Base-by-base conservation (phyloP, 2,888 invertebrate species). In the Minunthozetes semirufus region DNA sequence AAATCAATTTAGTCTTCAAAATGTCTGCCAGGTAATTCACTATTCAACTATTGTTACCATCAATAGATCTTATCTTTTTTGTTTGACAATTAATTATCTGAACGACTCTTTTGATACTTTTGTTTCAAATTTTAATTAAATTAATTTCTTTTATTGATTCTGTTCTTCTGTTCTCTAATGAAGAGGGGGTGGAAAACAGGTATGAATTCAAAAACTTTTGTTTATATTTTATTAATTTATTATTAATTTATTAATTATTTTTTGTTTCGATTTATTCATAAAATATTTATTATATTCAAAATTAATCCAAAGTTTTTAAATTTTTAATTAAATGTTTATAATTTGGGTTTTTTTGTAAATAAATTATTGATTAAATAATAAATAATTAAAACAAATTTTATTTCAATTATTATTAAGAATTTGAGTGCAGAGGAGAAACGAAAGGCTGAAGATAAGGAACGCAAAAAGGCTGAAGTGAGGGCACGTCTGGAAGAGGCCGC, bases 401-500 rank as follows among this genome's bases (percentile, higher is more conserved):
- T 48, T 17, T 48, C 8, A 56, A 56, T 19, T 17, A 56, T 56
- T n/a, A 53, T 53, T 8, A 59, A 59, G 59, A 59, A 59, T 27
- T 59, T 59, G 27, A 59, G 59, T 15, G 59, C 59, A 93, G 94
- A 94, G 88, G 94, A 93, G 89, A 93, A 92, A 89, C 94, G 91
- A 88, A 96, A 94, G 88, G 94, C 93, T 88, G 91, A 91, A 85
- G 94, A 96, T 86, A 94, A 94, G 86, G 96, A 96, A 87, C 91
- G 94, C 88, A 95, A 96, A 88, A 93, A 96, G 87, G 96, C 96
- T 84, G 96, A 97, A 86, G 96, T 97, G 86, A 91, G 96, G 86
- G 93, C 93, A 87, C 94, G 96, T 84, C 92, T 97, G 88, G 97
- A 98, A 87, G 96, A 96, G 86, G 94, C 95, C 86, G 94, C 95